These are phyloP conservation scores for Anguilla japonica DNA, from an alignment of 2,113 vertebrate genomes.

Conservation along the genomic window DNA sequence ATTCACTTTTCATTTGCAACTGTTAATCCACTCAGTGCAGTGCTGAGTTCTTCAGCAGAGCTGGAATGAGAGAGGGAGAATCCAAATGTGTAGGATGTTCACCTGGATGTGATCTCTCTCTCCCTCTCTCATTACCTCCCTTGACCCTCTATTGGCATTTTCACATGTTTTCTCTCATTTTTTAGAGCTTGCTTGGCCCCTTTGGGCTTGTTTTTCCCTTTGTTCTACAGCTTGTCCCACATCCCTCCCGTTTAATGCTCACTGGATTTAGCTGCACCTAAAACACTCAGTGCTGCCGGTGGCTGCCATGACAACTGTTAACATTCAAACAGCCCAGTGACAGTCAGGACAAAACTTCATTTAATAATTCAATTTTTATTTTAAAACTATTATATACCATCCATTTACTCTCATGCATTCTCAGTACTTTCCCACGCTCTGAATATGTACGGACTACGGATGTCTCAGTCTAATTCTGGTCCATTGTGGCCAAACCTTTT, in stretches of 20 bases:
- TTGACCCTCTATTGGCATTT: background rate
- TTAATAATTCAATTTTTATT: background rate
- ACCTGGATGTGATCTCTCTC: background rate
- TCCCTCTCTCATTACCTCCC: background rate
- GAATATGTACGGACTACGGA: background rate
- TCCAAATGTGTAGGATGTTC: background rate
- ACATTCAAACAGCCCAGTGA: constrained; percentile 51
- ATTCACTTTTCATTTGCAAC: background rate
- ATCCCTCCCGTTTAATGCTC: constrained; percentile 41
- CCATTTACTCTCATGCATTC: background rate
- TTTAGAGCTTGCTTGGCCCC: background rate
- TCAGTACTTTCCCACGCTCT: background rate
- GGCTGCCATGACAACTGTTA: constrained; percentile 57
- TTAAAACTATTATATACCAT: background rate
- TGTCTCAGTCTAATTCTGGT: background rate
- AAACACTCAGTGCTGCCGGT: constrained; percentile 51
- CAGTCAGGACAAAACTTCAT: background rate
- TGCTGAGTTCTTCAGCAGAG: constrained; percentile 7
- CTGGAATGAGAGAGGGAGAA: background rate
- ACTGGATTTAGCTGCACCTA: constrained; percentile 46
- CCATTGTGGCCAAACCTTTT: background rate
- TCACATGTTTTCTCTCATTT: background rate
- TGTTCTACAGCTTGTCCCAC: constrained; percentile 28
- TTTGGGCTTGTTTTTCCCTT: constrained; percentile 27
- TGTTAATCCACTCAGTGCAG: background rate